Conservation (phyloP, 2,888 invertebrate species). For the Apamea sordens region DNA sequence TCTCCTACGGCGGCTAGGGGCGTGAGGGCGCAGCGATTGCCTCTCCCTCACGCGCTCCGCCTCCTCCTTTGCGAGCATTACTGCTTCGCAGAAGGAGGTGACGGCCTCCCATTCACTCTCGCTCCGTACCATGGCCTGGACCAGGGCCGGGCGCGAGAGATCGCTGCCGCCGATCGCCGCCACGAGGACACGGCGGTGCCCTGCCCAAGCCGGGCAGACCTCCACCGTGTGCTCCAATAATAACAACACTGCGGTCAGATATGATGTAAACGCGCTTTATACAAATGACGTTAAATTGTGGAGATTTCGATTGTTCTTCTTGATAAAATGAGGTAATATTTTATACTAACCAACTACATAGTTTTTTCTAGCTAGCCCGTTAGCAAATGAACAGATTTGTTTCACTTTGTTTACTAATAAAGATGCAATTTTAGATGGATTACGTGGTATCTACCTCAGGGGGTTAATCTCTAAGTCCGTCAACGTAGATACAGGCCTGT, state of each 20-base stretch:
- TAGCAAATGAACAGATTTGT: constrained; percentile 19
- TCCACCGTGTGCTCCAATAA: too few relatives aligned
- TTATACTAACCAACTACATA: background rate
- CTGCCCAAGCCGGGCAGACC: too few relatives aligned
- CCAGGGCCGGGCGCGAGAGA: too few relatives aligned
- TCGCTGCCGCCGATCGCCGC: too few relatives aligned
- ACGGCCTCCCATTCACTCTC: too few relatives aligned
- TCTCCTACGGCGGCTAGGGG: too few relatives aligned
- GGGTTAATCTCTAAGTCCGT: background rate
- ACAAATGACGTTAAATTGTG: constrained; percentile 35
- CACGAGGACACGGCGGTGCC: too few relatives aligned
- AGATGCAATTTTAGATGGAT: constrained; percentile 15
- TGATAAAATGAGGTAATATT: constrained; percentile 16
- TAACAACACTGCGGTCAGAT: constrained; percentile 45
- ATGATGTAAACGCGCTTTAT: constrained; percentile 25
- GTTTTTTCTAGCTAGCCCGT: constrained; percentile 8
- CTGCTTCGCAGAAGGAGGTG: too few relatives aligned
- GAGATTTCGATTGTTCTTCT: constrained; percentile 20
- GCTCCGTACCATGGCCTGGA: too few relatives aligned
- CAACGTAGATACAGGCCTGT: background rate
- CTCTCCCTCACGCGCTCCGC: too few relatives aligned
- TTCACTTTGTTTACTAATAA: constrained; percentile 1
- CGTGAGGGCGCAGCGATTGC: too few relatives aligned
- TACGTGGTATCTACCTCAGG: background rate
- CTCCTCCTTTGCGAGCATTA: too few relatives aligned